These are phyloP conservation scores for Lycophotia porphyrea DNA, from an alignment of 2,888 invertebrate species.

Conservation along the genomic window DNA sequence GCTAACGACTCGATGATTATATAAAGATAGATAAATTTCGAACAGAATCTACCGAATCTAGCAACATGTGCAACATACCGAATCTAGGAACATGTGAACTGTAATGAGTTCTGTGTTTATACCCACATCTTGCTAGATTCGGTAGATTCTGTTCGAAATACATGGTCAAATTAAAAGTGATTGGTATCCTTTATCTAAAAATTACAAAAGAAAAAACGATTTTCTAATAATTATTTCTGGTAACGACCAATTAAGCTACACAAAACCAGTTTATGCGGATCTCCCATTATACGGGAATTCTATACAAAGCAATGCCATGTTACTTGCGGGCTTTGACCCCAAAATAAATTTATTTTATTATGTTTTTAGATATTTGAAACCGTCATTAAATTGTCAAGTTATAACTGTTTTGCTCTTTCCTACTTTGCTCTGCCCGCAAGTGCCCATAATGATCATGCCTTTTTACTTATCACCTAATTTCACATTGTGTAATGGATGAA, in stretches of 20 bases:
- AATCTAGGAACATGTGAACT: no score
- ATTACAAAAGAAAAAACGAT: neutral
- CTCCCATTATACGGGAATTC: no score
- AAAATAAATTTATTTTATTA: no score
- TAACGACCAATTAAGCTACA: no score
- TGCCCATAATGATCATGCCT: no score
- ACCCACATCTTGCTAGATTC: neutral
- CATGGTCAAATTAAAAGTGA: neutral
- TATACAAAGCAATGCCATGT: no score
- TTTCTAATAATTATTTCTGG: neutral
- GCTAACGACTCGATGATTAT: conserved; percentile 35
- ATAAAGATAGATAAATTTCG: conserved; percentile 6
- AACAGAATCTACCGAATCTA: no score
- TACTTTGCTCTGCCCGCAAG: neutral
- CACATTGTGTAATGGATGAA: neutral
- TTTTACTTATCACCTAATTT: no score
- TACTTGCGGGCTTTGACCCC: no score
- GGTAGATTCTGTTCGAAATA: neutral
- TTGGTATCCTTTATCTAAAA: neutral
- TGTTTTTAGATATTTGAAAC: no score
- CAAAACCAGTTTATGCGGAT: no score
- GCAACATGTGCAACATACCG: no score
- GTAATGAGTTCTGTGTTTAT: neutral
- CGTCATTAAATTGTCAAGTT: neutral
- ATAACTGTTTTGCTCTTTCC: neutral